These are phyloP conservation scores for Phrynosoma platyrhinos DNA, from an alignment of 2,113 vertebrate genomes.

Conservation along the genomic window DNA sequence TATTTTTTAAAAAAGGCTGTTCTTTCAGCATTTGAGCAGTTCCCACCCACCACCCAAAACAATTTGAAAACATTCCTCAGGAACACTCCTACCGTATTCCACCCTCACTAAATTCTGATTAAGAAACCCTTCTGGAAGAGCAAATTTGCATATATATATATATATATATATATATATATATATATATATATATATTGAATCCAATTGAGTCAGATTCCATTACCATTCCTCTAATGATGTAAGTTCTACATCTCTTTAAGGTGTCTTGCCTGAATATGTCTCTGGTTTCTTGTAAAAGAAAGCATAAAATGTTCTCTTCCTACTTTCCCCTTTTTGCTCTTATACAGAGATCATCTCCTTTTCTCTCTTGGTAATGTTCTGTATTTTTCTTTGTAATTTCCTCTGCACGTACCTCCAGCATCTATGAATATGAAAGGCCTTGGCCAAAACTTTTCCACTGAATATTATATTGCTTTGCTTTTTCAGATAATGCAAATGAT, in stretches of 20 bases:
- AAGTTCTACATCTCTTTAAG: background rate
- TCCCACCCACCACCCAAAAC: background rate
- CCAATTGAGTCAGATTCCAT: background rate
- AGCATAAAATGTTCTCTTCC: background rate
- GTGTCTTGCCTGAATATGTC: background rate
- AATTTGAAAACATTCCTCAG: background rate
- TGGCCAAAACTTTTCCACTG: background rate
- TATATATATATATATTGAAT: background rate
- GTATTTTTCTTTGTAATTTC: background rate
- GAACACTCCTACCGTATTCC: background rate
- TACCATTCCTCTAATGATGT: background rate
- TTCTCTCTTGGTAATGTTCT: background rate
- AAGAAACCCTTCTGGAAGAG: background rate
- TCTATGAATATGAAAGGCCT: constrained; percentile 1
- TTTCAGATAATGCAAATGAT: constrained; percentile 13
- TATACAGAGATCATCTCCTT: background rate
- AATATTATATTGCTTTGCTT: background rate
- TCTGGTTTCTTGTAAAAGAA: background rate
- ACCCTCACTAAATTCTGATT: too few species aligned
- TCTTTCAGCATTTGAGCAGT: background rate
- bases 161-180: too few species aligned
- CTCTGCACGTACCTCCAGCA: background rate
- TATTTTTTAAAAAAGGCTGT: background rate
- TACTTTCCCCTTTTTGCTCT: background rate
- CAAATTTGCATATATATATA: background rate